Evolutionary conservation across 1,140 invertebrate genomes (phyloP), one percentile per base, ranked within the genome.

Genomic region (Lysiphlebus fabarum): DNA sequence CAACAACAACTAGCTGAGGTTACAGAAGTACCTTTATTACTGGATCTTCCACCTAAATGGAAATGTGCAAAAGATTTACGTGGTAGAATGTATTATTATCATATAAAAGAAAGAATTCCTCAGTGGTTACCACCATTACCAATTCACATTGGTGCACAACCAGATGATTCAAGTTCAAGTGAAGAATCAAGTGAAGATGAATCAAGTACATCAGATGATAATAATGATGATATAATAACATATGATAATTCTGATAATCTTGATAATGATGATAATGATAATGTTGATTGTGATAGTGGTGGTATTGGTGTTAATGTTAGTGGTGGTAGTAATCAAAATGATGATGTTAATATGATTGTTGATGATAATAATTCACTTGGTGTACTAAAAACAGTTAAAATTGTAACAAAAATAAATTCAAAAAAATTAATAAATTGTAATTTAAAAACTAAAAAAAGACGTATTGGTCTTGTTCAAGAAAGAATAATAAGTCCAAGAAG

Each of bases 21-120:
- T 34, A 53, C 58, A 12, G 61, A 59, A 40, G 49, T 62, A 58
- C 63, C 79, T 58, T 86, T 86, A 0, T 75, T 82, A 0, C 76
- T 84, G 0, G 86, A 88, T 67, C 72, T 97, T 45, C 93, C 94
- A 6, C 88, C 89, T 0, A 86, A 89, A 70, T 98, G 95, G 94
- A 90, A 91, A 67, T 89, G 86, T 67, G 88, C 90, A 0, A 83
- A 85, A 47, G 92, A 95, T 74, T 70, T 81, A 14, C 86, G 91
- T 45, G 93, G 94, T 2, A 81, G 92, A 59, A 84, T 86, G 0
- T 98, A 96, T 74, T 98, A 96, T 79, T 98, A 96, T 76, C 93
- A 97, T 74, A 80, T 89, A 0, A 88, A 88, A 65, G 86, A 90
- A 33, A 85, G 92, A 56, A 82, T 90, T 67, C 86, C 92, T 3